A percentile compares a stretch with the other conserved stretches of the same genome.
phyloP scores from a whole-genome alignment of 2,113 vertebrate genomes.

The Hylia prasina region DNA sequence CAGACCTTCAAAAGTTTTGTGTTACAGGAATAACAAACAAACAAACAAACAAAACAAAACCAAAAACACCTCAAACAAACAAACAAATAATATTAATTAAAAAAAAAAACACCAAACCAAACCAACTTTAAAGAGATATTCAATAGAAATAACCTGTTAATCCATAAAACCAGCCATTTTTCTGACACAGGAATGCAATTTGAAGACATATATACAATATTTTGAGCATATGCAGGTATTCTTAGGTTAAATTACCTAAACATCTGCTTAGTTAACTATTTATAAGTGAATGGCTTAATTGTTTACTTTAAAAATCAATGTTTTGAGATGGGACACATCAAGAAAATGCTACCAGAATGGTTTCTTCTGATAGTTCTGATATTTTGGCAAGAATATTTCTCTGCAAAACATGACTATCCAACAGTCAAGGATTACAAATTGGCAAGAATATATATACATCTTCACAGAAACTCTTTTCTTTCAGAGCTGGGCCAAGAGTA shows the following conservation, averaged over 20 bases:
- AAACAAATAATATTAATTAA: too few relatives aligned
- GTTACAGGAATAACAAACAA: background rate
- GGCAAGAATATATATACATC: background rate
- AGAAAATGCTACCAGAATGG: background rate
- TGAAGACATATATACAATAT: background rate
- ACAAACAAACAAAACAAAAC: too few relatives aligned
- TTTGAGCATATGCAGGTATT: background rate
- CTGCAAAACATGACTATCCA: background rate
- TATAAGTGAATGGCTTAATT: background rate
- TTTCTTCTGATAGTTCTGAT: background rate
- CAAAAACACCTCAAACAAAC: too few relatives aligned
- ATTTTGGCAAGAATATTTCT: background rate
- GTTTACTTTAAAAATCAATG: background rate
- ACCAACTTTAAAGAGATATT: background rate
- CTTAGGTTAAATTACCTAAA: background rate
- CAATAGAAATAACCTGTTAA: background rate
- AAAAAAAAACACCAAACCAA: too few relatives aligned
- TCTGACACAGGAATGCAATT: background rate
- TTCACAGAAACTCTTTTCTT: background rate
- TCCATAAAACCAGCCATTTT: background rate
- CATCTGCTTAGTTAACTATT: background rate
- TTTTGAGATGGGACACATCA: background rate
- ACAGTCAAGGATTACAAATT: background rate
- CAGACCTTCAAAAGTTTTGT: background rate
- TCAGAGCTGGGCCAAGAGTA: background rate